These are phyloP conservation scores for Microcebus ravelobensis DNA, from an alignment of 2,113 vertebrate species.

Conservation along the genomic window DNA sequence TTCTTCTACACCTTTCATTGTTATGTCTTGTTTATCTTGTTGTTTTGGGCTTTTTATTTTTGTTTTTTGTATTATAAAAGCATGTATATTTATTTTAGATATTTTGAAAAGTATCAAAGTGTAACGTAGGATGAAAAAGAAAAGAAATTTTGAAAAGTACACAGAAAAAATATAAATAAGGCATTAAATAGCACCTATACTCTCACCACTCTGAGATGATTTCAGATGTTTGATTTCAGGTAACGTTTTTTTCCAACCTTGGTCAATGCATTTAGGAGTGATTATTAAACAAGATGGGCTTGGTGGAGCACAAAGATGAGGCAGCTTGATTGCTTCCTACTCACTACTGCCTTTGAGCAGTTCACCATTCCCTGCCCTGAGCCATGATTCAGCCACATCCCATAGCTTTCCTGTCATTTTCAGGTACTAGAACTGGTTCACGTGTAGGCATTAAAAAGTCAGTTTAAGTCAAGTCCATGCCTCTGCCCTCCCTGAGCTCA, in stretches of 20 bases:
- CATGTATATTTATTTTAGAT: neutral
- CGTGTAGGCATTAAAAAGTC: neutral
- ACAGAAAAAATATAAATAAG: neutral
- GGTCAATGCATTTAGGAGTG: neutral
- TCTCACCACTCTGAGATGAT: neutral
- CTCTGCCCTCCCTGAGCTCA: neutral
- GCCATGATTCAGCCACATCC: neutral
- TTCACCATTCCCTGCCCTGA: neutral
- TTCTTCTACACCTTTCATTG: neutral
- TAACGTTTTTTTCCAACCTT: neutral
- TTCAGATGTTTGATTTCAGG: neutral
- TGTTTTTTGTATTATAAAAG: neutral
- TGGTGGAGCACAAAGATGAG: neutral
- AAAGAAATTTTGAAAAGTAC: neutral
- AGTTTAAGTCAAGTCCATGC: neutral
- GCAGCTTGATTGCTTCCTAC: neutral
- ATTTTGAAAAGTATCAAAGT: neutral
- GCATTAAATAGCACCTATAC: neutral
- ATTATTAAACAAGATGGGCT: neutral
- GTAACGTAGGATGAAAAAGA: no score
- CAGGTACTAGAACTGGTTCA: neutral
- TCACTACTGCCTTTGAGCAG: neutral
- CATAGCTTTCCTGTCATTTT: neutral
- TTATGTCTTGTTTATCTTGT: neutral
- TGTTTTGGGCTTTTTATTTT: neutral